Percentiles rank a stretch among this genome's conserved stretches.
Conservation (phyloP, 1,140 invertebrate genomes). For the Daktulosphaira vitifoliae region DNA sequence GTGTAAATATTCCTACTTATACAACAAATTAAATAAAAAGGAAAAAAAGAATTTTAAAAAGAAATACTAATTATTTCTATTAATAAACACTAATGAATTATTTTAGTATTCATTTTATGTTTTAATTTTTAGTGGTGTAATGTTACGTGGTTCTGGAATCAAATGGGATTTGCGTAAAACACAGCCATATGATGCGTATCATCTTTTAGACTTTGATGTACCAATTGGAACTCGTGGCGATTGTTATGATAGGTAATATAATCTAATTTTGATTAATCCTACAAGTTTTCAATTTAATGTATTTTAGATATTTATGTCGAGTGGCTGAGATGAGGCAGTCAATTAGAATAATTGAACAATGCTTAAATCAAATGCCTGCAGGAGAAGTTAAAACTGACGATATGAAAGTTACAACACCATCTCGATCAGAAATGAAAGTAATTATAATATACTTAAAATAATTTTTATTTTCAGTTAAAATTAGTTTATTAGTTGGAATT, state of each 20-base stretch:
- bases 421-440: conserved; percentile 89
- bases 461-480: too few species aligned
- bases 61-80: too few species aligned
- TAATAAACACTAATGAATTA: too few species aligned
- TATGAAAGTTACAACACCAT: conserved; percentile 82
- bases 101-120: too few species aligned
- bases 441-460: conserved; percentile 33
- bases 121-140: conserved; percentile 68
- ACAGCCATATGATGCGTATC: conserved; percentile 93
- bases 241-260: conserved; percentile 77
- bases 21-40: too few species aligned
- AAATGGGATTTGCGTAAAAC: conserved; percentile 95
- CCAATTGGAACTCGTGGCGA: conserved; percentile 91
- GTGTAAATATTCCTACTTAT: too few species aligned
- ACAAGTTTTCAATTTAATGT: too few species aligned
- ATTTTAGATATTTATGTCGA: conserved; percentile 74
- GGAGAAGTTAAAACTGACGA: conserved; percentile 94
- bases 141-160: conserved; percentile 91
- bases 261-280: too few species aligned
- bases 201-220: conserved; percentile 90
- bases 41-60: too few species aligned
- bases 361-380: conserved; percentile 91
- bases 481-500: too few species aligned
- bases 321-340: conserved; percentile 97
- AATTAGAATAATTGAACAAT: conserved; percentile 88